A percentile compares a stretch with the other conserved stretches of the same genome.
These are phyloP conservation scores for Pissodes strobi DNA, from an alignment of 1,140 invertebrate species.

Conservation along the genomic window DNA sequence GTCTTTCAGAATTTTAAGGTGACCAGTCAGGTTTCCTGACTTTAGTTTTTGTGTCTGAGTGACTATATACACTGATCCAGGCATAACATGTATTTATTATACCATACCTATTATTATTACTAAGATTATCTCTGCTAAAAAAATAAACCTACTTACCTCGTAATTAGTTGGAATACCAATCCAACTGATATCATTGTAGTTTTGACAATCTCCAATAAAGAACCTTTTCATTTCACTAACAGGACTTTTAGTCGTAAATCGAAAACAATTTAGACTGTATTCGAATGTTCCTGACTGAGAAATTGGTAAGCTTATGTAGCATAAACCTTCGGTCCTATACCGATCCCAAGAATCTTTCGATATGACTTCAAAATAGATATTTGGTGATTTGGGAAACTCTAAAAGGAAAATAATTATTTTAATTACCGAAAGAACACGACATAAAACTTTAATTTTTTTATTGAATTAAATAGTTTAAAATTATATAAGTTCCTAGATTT, in stretches of 20 bases:
- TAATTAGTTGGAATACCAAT: constrained; percentile 39
- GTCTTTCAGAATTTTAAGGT: no score
- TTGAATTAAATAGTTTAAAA: no score
- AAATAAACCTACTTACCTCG: constrained; percentile 41
- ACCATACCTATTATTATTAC: no score
- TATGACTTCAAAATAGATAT: constrained; percentile 50
- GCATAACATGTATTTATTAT: no score
- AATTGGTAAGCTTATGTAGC: constrained; percentile 46
- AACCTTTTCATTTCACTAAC: constrained; percentile 43
- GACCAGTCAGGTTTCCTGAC: no score
- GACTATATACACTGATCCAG: no score
- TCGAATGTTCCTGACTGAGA: constrained; percentile 39
- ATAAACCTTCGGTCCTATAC: constrained; percentile 48
- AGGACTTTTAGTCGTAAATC: constrained; percentile 36
- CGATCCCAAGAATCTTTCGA: constrained; percentile 48
- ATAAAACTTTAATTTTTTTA: no score
- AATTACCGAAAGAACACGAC: no score
- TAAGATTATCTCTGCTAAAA: no score
- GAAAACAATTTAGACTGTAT: constrained; percentile 43
- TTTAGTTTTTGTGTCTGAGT: no score
- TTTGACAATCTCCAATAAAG: constrained; percentile 49
- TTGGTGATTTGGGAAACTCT: constrained; percentile 40
- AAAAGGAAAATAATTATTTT: not conserved
- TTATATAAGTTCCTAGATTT: no score
- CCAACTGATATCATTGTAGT: constrained; percentile 47